Conservation (phyloP, 2,888 invertebrate genomes). For the Callyntrura sp. region DNA sequence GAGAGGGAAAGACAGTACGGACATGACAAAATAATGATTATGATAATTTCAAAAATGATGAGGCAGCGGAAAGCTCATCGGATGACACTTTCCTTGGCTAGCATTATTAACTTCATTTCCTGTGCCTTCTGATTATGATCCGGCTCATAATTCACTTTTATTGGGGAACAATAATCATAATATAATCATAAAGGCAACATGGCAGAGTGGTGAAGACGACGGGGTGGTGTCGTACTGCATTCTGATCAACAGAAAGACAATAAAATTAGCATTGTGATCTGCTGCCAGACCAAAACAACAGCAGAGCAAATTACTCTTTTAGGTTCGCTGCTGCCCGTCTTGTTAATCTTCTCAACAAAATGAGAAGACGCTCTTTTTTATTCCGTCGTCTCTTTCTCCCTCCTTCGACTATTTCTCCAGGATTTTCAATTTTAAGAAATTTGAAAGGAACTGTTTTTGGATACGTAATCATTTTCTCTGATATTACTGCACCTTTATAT, state of each 20-base stretch:
- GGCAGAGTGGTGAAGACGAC: slow-evolving; percentile 3
- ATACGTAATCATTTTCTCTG: not conserved
- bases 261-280: slow-evolving; percentile 58
- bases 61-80: slow-evolving; percentile 68
- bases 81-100: slow-evolving; percentile 53
- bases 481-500: not conserved
- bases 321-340: not conserved
- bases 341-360: slow-evolving; percentile 15
- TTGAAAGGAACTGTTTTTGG: not conserved
- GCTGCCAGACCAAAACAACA: not conserved
- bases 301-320: not conserved
- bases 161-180: slow-evolving; percentile 39
- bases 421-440: slow-evolving; percentile 24
- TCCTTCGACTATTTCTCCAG: not conserved
- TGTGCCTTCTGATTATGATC: not conserved
- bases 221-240: not conserved
- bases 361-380: not conserved
- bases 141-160: not conserved
- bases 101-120: slow-evolving; percentile 2
- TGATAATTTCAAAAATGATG: slow-evolving; percentile 57
- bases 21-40: slow-evolving; percentile 56
- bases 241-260: slow-evolving; percentile 5
- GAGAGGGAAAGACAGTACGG: not conserved
- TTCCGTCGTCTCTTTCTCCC: not conserved
- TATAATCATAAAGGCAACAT: slow-evolving; percentile 50